These are phyloP conservation scores for Galeopterus variegatus DNA, from an alignment of 2,113 vertebrate genomes.

Conservation along the genomic window DNA sequence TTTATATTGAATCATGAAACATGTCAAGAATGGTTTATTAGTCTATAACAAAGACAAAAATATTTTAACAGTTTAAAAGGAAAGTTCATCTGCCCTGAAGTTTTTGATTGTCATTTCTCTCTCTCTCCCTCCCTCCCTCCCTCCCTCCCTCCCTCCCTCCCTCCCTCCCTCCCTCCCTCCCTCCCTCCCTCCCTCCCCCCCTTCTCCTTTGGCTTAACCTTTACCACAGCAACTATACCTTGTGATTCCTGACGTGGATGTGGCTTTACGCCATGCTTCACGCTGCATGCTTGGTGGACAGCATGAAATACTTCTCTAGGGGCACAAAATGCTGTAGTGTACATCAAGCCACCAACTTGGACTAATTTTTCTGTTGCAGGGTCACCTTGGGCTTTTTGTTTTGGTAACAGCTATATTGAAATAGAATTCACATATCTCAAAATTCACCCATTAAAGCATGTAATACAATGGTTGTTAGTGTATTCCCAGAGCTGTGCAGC, in stretches of 20 bases:
- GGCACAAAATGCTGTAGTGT: not conserved
- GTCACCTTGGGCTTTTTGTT: not conserved
- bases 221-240: not conserved
- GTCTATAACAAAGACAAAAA: not conserved
- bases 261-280: not conserved
- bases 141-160: not conserved
- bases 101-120: not conserved
- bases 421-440: not conserved
- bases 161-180: not conserved
- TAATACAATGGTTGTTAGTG: not conserved
- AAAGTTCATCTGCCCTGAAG: not conserved
- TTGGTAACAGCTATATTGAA: not conserved
- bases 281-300: rapidly evolving
- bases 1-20: not conserved
- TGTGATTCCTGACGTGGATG: not conserved
- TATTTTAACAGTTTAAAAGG: constrained; percentile 19
- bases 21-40: not conserved
- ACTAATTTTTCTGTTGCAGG: not conserved
- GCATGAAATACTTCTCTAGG: not conserved
- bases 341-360: rapidly evolving
- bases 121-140: not conserved
- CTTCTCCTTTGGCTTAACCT: not conserved
- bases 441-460: not conserved
- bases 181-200: not conserved
- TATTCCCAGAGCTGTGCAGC: not conserved